A percentile compares a stretch with the other conserved stretches of the same genome.
phyloP scores from a whole-genome alignment of 1,140 invertebrate genomes.

The Microplitis demolitor region DNA sequence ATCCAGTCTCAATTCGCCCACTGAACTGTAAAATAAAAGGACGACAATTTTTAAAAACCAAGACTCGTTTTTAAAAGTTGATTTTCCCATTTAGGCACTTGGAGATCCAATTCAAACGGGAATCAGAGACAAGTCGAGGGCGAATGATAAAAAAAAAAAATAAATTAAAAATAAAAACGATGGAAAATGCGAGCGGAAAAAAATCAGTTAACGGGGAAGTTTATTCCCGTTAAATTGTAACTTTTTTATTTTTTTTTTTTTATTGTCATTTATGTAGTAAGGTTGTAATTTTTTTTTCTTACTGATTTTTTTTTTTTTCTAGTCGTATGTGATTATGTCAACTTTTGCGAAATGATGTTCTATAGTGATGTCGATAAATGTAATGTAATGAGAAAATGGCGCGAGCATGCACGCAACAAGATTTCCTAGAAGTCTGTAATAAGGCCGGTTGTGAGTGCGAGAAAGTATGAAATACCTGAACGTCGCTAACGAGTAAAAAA shows the following conservation, averaged over 20 bases:
- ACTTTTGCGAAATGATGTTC: slow-evolving; percentile 4
- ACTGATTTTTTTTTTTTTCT: background rate
- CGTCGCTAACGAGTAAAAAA: slow-evolving; percentile 25
- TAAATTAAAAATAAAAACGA: background rate
- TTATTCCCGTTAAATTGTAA: background rate
- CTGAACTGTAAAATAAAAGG: too few species aligned
- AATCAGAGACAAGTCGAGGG: background rate
- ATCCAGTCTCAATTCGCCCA: too few species aligned
- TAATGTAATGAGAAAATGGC: slow-evolving; percentile 28
- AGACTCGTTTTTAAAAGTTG: background rate
- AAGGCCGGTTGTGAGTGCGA: slow-evolving; percentile 26
- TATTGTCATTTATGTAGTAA: background rate
- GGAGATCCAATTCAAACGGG: slow-evolving; percentile 9
- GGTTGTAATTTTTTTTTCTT: background rate
- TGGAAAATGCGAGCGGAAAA: background rate
- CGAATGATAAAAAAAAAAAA: background rate
- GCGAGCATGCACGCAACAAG: slow-evolving; percentile 19
- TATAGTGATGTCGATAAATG: background rate
- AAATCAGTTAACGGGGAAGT: background rate
- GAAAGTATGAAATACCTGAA: slow-evolving; percentile 29
- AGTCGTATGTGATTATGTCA: background rate
- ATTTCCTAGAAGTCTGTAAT: slow-evolving; percentile 27
- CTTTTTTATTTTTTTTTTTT: background rate
- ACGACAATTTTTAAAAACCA: background rate
- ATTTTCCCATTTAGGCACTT: slow-evolving; percentile 5